These are phyloP conservation scores for Dioctria linearis DNA, from an alignment of 2,888 invertebrate genomes.

Conservation along the genomic window DNA sequence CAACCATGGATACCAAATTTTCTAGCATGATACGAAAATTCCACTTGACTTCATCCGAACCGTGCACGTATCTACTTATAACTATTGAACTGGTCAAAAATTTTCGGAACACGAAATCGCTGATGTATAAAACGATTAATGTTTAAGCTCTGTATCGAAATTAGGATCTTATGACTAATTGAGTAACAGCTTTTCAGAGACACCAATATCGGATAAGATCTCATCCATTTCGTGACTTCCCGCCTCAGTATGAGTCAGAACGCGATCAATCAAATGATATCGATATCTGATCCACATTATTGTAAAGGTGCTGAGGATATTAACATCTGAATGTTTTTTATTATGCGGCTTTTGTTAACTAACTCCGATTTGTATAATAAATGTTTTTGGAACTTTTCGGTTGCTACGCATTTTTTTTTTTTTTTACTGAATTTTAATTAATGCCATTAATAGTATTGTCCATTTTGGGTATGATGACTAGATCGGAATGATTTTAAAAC, in stretches of 20 bases:
- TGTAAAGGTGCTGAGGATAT: conserved; percentile 43
- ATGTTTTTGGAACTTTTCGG: conserved; percentile 3
- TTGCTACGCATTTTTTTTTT: neutral
- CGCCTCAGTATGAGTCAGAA: conserved; percentile 1
- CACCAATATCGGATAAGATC: conserved; percentile 23
- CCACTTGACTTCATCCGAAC: conserved; percentile 14
- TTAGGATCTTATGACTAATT: conserved; percentile 57
- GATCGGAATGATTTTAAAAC: too few relatives aligned
- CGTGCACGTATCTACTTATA: neutral
- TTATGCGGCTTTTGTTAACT: neutral
- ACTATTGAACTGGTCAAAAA: conserved; percentile 41
- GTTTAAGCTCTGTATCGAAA: conserved; percentile 46
- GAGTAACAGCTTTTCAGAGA: conserved; percentile 54
- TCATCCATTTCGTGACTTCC: conserved; percentile 55
- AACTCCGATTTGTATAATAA: neutral
- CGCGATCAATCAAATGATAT: conserved; percentile 49
- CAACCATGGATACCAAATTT: neutral
- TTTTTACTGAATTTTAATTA: conserved; percentile 3
- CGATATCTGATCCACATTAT: conserved; percentile 40
- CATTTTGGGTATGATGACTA: too few relatives aligned
- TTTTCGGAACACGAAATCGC: conserved; percentile 40
- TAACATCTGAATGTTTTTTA: conserved; percentile 44
- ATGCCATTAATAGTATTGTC: neutral
- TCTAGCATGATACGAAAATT: conserved; percentile 14
- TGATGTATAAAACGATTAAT: conserved; percentile 35